Evolutionary conservation across 2,888 invertebrate species (phyloP), one percentile per base, ranked within the genome.

Genomic region (Spisula solida): DNA sequence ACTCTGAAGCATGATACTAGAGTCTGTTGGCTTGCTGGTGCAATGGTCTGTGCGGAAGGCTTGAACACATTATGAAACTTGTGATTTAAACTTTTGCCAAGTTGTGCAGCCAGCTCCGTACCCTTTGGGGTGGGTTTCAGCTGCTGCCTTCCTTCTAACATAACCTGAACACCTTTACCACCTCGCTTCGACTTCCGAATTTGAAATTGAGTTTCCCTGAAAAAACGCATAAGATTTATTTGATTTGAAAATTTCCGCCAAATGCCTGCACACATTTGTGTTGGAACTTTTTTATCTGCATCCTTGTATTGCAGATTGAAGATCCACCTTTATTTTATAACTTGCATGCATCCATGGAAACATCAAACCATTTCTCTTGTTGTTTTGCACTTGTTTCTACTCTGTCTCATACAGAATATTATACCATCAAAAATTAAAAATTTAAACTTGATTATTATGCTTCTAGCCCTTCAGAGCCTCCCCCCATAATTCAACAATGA

Each of bases 1-100:
- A 94, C 94, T 90, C 83, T 88, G 55, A 94, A 94, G 66, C 92
- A 93, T 5, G 93, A 91, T 0, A 92, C 82, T 2, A 93, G 88
- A 10, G 94, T 93, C 34, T 93, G 89, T 55, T 91, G 79, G 80
- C 79, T 85, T 34, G 82, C 86, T 18, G 88, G 70, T 55, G 90
- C 88, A 0, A 90, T 78, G 6, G 88, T 85, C 25, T 90, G 82
- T 5, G 82, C 75, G 29, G 82, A 82, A 55, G 55, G 90, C 80
- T 29, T 80, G 31, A 55, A 41, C 20, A 86, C 80, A n/a, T 83
- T 88, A 1, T 89, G 90, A 85, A 92, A 92, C 79, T 88, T 90
- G n/a, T 41, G 82, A 81, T 86, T 90, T 1, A 92, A 51, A 85
- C 90, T 90, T 86, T 90, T 92, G 1, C 91, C 92, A 14, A 92